These are phyloP conservation scores for Pantherophis vulpinus DNA, from an alignment of 2,797 vertebrate genomes.

Conservation along the genomic window DNA sequence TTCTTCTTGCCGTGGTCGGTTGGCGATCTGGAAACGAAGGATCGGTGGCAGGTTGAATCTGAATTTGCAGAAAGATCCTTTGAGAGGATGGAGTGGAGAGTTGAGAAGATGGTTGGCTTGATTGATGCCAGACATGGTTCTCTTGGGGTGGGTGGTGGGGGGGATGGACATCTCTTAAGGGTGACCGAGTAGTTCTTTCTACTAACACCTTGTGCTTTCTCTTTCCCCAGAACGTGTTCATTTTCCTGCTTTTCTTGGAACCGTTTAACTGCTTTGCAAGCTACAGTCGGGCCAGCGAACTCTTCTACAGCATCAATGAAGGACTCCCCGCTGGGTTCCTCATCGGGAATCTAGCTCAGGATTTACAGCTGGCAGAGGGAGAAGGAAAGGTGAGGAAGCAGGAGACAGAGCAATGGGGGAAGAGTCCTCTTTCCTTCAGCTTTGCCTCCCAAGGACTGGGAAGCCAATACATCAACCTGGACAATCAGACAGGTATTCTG, in stretches of 20 bases:
- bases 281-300: constrained; percentile 89
- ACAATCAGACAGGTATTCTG: constrained; percentile 88
- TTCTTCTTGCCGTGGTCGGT: not conserved
- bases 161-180: not conserved
- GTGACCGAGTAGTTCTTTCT: not conserved
- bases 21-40: not conserved
- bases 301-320: constrained; percentile 96
- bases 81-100: not conserved
- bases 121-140: not conserved
- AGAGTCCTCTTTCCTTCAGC: constrained; percentile 86
- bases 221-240: constrained; percentile 66
- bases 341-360: constrained; percentile 87
- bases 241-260: constrained; percentile 84
- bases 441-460: constrained; percentile 83
- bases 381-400: constrained; percentile 71
- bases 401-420: constrained; percentile 68
- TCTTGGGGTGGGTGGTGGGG: not conserved
- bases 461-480: constrained; percentile 86
- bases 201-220: not conserved
- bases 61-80: not conserved
- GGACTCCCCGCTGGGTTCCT: constrained; percentile 88
- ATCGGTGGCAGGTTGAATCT: not conserved
- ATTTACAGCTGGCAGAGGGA: constrained; percentile 82
- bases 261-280: constrained; percentile 88
- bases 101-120: not conserved